Conservation (phyloP, 2,113 vertebrate genomes). For the Tragelaphus strepsiceros region DNA sequence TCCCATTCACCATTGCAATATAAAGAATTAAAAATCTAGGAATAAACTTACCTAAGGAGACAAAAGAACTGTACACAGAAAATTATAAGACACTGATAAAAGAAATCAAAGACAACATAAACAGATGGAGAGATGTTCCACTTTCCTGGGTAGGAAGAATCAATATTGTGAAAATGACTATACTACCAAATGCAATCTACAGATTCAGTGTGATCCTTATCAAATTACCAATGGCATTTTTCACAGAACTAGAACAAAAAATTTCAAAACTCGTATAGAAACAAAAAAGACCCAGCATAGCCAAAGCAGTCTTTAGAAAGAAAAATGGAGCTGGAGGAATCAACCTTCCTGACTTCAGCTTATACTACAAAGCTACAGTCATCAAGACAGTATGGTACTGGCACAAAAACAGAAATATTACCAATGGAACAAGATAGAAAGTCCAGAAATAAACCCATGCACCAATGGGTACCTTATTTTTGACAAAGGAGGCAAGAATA, state of each 20-base stretch:
- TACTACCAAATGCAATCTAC: neutral
- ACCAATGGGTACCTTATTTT: neutral
- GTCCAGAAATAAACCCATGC: neutral
- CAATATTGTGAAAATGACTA: neutral
- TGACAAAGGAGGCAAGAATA: neutral
- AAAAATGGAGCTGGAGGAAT: neutral
- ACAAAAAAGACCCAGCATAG: neutral
- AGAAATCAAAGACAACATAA: neutral
- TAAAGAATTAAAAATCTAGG: neutral
- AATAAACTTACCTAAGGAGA: neutral
- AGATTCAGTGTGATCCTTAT: neutral
- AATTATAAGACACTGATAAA: neutral
- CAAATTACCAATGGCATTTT: neutral
- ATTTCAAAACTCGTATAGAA: neutral
- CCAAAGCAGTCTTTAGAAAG: neutral
- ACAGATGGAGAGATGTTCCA: neutral
- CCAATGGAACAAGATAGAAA: neutral
- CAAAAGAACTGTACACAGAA: neutral
- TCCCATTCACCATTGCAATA: neutral
- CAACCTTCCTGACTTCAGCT: neutral
- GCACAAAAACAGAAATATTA: neutral
- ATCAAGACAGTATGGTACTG: neutral
- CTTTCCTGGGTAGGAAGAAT: neutral
- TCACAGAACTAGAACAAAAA: neutral
- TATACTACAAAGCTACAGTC: neutral